Evolutionary conservation across 2,797 vertebrate genomes (phyloP).

Genomic region (Pipistrellus pipistrellus): DNA sequence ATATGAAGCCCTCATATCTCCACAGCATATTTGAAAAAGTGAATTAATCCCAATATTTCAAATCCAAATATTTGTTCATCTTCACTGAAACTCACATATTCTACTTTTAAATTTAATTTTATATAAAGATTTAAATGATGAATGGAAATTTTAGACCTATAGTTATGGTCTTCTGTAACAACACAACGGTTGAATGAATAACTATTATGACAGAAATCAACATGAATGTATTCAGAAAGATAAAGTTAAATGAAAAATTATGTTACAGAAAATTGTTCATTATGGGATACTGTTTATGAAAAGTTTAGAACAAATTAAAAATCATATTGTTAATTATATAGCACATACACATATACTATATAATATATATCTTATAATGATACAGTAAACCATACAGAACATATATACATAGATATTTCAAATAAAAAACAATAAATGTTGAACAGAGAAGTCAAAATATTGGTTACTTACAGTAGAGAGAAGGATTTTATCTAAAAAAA

Average conservation of each 20-base stretch:
- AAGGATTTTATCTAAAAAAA: not conserved
- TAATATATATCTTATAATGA: not conserved
- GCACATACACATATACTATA: not conserved
- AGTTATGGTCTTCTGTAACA: too few species aligned
- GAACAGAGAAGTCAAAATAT: not conserved
- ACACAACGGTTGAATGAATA: not conserved
- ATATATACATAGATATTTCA: not conserved
- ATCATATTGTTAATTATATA: not conserved
- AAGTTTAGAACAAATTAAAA: not conserved
- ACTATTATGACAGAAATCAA: not conserved
- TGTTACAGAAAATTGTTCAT: not conserved
- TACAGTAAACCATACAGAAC: not conserved
- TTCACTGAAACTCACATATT: too few species aligned
- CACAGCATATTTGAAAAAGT: not conserved
- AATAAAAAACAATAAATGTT: not conserved
- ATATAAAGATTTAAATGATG: too few species aligned
- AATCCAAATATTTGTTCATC: too few species aligned
- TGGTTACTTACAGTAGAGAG: not conserved
- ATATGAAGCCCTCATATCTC: not conserved
- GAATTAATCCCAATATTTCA: not conserved
- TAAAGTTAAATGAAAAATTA: not conserved
- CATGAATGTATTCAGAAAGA: not conserved
- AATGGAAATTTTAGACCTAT: too few species aligned
- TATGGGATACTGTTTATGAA: not conserved
- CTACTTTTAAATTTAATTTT: too few species aligned